Evolutionary conservation across 30 jellyfish, hydroid and myxozoan species (phyloP).

Genomic region (Turritopsis rubra): DNA sequence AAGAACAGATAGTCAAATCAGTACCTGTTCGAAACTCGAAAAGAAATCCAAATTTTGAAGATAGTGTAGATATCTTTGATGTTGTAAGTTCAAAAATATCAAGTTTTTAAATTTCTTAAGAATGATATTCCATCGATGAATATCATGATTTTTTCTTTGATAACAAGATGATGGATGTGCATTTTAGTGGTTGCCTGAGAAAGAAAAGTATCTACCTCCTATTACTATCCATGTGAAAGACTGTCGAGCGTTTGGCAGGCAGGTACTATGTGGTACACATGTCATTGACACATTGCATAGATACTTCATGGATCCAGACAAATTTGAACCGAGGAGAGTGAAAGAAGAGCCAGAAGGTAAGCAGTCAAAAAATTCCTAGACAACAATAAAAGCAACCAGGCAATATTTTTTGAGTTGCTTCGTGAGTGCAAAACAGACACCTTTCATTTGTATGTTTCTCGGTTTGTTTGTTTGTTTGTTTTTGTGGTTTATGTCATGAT

Average conservation of each 20-base stretch:
- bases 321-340: conserved; percentile 31
- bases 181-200: conserved; percentile 77
- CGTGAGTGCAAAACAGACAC: too few relatives aligned
- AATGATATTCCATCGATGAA: background rate
- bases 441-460: too few relatives aligned
- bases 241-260: conserved; percentile 88
- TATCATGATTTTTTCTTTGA: background rate
- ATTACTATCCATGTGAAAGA: conserved; percentile 80
- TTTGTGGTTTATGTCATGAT: too few relatives aligned
- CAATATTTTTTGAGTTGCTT: too few relatives aligned
- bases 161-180: background rate
- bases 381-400: too few relatives aligned
- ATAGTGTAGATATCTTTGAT: conserved; percentile 85
- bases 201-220: conserved; percentile 90
- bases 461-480: too few relatives aligned
- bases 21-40: conserved; percentile 71
- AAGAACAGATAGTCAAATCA: conserved; percentile 54
- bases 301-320: conserved; percentile 49
- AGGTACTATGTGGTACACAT: conserved; percentile 83
- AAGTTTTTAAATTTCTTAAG: background rate
- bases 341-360: conserved; percentile 34
- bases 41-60: conserved; percentile 83
- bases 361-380: too few relatives aligned
- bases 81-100: conserved; percentile 47
- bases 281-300: conserved; percentile 60